These are phyloP conservation scores for Calephelis perditalis DNA, from an alignment of 2,888 invertebrate genomes.

Conservation along the genomic window DNA sequence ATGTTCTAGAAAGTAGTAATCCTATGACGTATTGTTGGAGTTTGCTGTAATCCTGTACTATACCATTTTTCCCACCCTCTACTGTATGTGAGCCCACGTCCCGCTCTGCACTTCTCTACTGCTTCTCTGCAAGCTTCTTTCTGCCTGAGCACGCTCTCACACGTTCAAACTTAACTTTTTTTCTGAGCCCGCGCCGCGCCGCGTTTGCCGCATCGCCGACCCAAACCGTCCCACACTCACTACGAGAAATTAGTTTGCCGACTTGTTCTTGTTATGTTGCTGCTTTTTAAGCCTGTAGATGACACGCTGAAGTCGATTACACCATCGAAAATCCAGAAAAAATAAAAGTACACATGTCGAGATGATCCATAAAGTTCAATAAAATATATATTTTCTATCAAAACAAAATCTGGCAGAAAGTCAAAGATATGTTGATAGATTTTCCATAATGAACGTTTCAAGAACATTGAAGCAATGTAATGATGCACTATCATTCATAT, in stretches of 20 bases:
- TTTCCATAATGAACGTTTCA: slow-evolving; percentile 8
- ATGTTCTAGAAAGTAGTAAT: slow-evolving; percentile 38
- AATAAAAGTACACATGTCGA: background rate
- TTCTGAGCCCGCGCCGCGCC: slow-evolving; percentile 50
- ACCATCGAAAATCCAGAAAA: background rate
- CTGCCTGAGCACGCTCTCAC: slow-evolving; percentile 76
- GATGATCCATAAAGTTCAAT: background rate
- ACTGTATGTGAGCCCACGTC: slow-evolving; percentile 74
- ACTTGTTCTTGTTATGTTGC: slow-evolving; percentile 64
- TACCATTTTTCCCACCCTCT: slow-evolving; percentile 67
- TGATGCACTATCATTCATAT: slow-evolving; percentile 29
- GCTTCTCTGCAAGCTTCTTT: slow-evolving; percentile 78
- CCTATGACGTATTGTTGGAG: slow-evolving; percentile 46
- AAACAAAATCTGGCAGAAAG: background rate
- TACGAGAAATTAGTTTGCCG: slow-evolving; percentile 60
- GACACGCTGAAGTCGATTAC: slow-evolving; percentile 47
- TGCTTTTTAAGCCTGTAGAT: slow-evolving; percentile 66
- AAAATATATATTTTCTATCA: background rate
- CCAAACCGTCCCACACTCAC: slow-evolving; percentile 51
- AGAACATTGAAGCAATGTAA: slow-evolving; percentile 21
- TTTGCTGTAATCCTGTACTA: slow-evolving; percentile 74
- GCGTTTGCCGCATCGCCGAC: slow-evolving; percentile 38
- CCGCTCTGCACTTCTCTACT: slow-evolving; percentile 78
- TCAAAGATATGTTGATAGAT: background rate
- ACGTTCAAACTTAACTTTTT: slow-evolving; percentile 60